Conservation (phyloP, 2,888 invertebrate genomes). For the Phaonia tiefii region DNA sequence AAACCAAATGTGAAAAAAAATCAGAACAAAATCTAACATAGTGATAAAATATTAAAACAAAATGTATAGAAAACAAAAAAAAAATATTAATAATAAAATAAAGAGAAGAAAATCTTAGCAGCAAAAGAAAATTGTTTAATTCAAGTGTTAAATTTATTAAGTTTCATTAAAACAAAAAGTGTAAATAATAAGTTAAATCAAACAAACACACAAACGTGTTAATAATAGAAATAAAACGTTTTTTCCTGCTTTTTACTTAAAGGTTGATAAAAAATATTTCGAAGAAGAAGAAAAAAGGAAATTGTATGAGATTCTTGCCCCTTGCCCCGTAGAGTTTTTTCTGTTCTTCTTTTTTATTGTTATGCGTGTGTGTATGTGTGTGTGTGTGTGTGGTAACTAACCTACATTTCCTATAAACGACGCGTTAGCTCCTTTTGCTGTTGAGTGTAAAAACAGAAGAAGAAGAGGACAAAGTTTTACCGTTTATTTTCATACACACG, state of each 20-base stretch:
- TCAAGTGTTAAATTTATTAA: background rate
- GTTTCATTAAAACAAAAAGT: slow-evolving; percentile 21
- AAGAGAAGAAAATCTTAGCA: too few species aligned
- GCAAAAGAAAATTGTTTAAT: too few species aligned
- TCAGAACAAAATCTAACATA: slow-evolving; percentile 55
- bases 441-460: background rate
- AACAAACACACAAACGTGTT: slow-evolving; percentile 66
- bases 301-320: too few species aligned
- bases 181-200: slow-evolving; percentile 62
- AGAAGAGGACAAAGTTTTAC: background rate
- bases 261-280: slow-evolving; percentile 39
- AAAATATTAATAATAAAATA: too few species aligned
- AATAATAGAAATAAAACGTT: slow-evolving; percentile 2
- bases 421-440: slow-evolving; percentile 53
- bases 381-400: slow-evolving; percentile 49
- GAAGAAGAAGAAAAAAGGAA: background rate
- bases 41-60: slow-evolving; percentile 30
- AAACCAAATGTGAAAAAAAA: slow-evolving; percentile 35
- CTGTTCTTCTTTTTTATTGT: background rate
- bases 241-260: slow-evolving; percentile 66
- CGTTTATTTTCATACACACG: slow-evolving; percentile 13
- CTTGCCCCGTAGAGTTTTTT: too few species aligned
- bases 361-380: slow-evolving; percentile 11
- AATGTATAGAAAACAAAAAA: slow-evolving; percentile 53
- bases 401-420: slow-evolving; percentile 59